Conservation (phyloP, 2,888 invertebrate genomes). For the Melikaiella ostensackeni region DNA sequence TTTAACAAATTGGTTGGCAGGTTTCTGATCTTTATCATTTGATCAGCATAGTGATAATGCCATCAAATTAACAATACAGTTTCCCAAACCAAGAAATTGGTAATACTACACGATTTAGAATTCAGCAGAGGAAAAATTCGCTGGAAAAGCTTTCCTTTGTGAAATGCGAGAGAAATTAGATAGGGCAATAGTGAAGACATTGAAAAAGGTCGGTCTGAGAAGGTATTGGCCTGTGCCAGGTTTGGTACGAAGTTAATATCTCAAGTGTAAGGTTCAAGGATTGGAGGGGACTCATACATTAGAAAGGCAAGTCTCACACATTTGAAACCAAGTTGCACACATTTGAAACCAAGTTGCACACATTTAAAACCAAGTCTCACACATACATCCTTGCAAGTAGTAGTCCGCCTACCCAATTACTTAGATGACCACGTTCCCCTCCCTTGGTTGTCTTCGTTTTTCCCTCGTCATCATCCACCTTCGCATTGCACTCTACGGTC, state of each 20-base stretch:
- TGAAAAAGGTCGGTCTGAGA: slow-evolving; percentile 13
- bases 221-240: slow-evolving; percentile 28
- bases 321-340: slow-evolving; percentile 25
- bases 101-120: slow-evolving; percentile 6
- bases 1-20: too few species aligned
- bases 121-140: slow-evolving; percentile 5
- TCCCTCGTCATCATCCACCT: slow-evolving; percentile 11
- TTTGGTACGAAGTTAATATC: slow-evolving; percentile 44
- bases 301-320: slow-evolving; percentile 39
- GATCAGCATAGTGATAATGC: too few species aligned
- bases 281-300: slow-evolving; percentile 45
- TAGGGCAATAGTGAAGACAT: not conserved
- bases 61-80: too few species aligned
- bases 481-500: not conserved
- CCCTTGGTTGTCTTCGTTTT: slow-evolving; percentile 10
- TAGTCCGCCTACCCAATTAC: slow-evolving; percentile 54
- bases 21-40: too few species aligned
- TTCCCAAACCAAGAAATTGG: not conserved
- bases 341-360: slow-evolving; percentile 20
- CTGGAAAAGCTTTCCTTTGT: slow-evolving; percentile 4
- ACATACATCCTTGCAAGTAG: not conserved
- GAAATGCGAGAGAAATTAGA: slow-evolving; percentile 11
- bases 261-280: slow-evolving; percentile 54
- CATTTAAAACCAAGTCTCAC: slow-evolving; percentile 25
- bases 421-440: slow-evolving; percentile 47